Evolutionary conservation across 2,113 vertebrate genomes (phyloP).

Genomic region (Aepyceros melampus): DNA sequence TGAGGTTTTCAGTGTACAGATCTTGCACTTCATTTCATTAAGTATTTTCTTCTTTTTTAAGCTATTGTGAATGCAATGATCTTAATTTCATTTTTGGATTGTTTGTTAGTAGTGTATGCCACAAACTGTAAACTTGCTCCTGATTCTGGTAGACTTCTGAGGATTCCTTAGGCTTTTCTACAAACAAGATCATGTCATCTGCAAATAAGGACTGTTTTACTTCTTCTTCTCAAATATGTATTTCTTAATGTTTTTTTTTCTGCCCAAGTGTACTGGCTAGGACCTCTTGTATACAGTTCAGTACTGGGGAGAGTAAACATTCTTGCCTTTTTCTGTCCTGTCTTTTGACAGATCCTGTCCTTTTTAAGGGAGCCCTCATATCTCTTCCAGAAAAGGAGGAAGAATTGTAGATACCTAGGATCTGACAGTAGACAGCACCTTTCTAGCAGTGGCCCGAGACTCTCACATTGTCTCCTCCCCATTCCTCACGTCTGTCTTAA

Average conservation of each 20-base stretch:
- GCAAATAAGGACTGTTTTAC: background rate
- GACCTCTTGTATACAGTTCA: background rate
- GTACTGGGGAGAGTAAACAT: background rate
- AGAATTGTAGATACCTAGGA: background rate
- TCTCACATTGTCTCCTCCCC: background rate
- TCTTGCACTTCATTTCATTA: background rate
- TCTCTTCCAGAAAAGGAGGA: background rate
- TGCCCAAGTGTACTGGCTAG: background rate
- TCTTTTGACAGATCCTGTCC: background rate
- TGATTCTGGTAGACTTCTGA: background rate
- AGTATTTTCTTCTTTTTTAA: conserved; percentile 9
- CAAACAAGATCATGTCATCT: background rate
- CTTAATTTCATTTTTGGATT: background rate
- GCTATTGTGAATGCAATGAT: background rate
- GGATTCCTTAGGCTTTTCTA: background rate
- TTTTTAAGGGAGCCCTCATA: background rate
- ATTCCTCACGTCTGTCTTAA: background rate
- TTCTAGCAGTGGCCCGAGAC: background rate
- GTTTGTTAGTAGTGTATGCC: background rate
- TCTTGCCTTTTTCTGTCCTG: background rate
- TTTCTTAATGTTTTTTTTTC: background rate
- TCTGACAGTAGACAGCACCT: background rate
- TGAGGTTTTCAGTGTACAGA: background rate
- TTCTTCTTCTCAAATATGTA: background rate
- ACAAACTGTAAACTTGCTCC: background rate